Percentiles rank a stretch among this genome's conserved stretches.
These are phyloP conservation scores for Thalassaphorura encarpata DNA, from an alignment of 1,140 invertebrate species.

Conservation along the genomic window DNA sequence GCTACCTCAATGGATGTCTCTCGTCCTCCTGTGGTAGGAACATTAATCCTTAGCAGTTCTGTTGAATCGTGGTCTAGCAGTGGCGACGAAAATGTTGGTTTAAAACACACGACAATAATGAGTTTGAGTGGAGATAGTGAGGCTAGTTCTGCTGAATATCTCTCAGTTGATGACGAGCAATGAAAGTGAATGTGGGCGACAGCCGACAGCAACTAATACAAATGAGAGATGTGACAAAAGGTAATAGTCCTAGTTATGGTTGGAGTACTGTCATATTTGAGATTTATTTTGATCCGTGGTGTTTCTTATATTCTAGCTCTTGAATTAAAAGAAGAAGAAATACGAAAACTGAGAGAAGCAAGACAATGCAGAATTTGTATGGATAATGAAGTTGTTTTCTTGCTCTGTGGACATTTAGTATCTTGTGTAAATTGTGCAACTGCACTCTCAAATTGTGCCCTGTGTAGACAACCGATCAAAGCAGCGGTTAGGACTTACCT, in stretches of 20 bases:
- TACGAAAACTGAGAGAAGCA: constrained; percentile 68
- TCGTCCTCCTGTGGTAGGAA: too few species aligned
- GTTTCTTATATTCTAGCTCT: not conserved
- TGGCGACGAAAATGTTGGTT: too few species aligned
- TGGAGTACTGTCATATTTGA: not conserved
- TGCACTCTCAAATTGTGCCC: constrained; percentile 63
- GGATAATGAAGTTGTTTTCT: constrained; percentile 78
- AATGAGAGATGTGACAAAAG: not conserved
- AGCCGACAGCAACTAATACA: too few species aligned
- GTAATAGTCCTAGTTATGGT: not conserved
- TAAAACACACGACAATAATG: too few species aligned
- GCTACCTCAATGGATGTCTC: too few species aligned
- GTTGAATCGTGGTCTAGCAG: too few species aligned
- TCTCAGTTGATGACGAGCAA: not conserved
- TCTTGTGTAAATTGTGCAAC: constrained; percentile 74
- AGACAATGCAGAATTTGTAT: constrained; percentile 85
- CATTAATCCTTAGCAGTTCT: too few species aligned
- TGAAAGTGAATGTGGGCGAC: not conserved
- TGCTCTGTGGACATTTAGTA: constrained; percentile 82
- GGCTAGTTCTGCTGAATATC: too few species aligned
- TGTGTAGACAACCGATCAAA: constrained; percentile 62
- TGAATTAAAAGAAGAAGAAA: constrained; percentile 62
- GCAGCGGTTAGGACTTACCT: constrained; percentile 60
- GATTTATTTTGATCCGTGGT: not conserved
- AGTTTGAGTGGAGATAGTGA: too few species aligned